Percentiles rank a stretch among this genome's conserved stretches.
Evolutionary conservation across 2,113 vertebrate species (phyloP).

Genomic region (Hystrix brachyura): DNA sequence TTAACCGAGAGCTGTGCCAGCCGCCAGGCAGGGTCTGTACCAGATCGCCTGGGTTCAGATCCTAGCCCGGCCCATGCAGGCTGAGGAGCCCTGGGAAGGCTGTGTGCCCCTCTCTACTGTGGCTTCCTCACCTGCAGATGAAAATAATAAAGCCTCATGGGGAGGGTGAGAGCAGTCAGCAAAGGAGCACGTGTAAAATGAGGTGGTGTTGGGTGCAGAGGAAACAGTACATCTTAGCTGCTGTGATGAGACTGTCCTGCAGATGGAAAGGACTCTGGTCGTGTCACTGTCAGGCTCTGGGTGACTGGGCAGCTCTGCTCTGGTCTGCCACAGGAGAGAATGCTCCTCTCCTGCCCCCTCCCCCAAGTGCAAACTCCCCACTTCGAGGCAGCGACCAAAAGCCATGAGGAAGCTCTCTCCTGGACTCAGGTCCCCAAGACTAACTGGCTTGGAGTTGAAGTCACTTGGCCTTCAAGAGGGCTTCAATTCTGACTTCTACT

Average conservation of each 20-base stretch:
- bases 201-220: fast-evolving
- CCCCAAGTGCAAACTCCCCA: neutral
- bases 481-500: constrained; percentile 26
- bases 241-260: neutral
- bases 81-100: neutral
- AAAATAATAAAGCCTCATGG: neutral
- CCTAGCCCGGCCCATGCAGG: fast-evolving
- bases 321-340: neutral
- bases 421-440: neutral
- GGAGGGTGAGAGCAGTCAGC: neutral
- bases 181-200: neutral
- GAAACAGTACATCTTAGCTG: neutral
- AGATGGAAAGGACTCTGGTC: neutral
- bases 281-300: neutral
- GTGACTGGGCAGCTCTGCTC: neutral
- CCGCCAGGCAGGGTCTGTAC: neutral
- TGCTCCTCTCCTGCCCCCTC: no score
- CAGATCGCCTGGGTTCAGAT: neutral
- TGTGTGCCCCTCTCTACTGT: neutral
- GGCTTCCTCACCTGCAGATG: constrained; percentile 9
- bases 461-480: constrained; percentile 58
- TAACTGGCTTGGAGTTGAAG: constrained; percentile 7
- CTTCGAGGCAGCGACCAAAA: neutral
- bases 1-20: neutral
- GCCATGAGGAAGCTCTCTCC: neutral